Evolutionary conservation across 2,888 invertebrate genomes (phyloP).

Genomic region (Cephus spinipes): DNA sequence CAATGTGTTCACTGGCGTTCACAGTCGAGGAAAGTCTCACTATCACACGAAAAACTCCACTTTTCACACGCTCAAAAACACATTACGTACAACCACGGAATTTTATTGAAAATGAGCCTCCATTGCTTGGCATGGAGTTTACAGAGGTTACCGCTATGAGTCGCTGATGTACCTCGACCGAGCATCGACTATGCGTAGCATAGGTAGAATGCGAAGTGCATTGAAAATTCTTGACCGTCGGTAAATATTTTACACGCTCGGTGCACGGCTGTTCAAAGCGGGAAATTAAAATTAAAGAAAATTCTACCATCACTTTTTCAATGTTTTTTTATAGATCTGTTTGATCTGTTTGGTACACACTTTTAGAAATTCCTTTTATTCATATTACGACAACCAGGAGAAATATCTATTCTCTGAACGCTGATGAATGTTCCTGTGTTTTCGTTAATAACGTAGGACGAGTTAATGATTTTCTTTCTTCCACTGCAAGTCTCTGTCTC

Average conservation of each 20-base stretch:
- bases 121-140: conserved; percentile 62
- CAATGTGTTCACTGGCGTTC: conserved; percentile 49
- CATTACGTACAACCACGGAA: conserved; percentile 57
- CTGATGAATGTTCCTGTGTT: conserved; percentile 21
- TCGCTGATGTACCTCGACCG: conserved; percentile 19
- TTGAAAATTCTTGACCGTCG: not conserved
- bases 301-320: not conserved
- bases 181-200: not conserved
- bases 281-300: not conserved
- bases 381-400: not conserved
- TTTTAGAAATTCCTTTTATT: not conserved
- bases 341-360: not conserved
- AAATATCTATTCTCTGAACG: conserved; percentile 14
- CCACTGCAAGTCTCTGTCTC: conserved; percentile 19
- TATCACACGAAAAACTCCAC: conserved; percentile 55
- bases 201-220: not conserved
- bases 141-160: conserved; percentile 44
- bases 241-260: not conserved
- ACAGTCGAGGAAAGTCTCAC: conserved; percentile 54
- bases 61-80: conserved; percentile 57
- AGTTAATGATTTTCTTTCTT: conserved; percentile 12
- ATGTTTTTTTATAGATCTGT: not conserved
- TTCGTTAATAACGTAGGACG: conserved; percentile 17
- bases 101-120: conserved; percentile 61
- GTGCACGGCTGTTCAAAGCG: not conserved